These are phyloP conservation scores for Brachyalestes nurse DNA, from an alignment of 2,797 vertebrate species.

Conservation along the genomic window DNA sequence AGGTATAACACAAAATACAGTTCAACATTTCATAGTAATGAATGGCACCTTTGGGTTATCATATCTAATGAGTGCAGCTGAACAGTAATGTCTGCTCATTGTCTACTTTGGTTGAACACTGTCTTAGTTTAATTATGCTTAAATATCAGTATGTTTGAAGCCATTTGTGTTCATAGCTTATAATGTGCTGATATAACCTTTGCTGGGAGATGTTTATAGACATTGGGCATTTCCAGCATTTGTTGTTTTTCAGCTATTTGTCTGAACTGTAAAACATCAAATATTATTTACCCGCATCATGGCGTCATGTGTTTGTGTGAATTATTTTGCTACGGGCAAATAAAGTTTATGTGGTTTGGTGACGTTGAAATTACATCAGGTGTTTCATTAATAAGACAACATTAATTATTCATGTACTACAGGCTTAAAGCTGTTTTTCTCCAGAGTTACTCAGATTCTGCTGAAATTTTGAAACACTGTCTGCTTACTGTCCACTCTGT, in stretches of 20 bases:
- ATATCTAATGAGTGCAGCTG: neutral
- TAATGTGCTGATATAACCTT: neutral
- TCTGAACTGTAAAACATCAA: neutral
- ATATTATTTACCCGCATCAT: neutral
- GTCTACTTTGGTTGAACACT: neutral
- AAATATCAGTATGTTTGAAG: slow-evolving; percentile 35
- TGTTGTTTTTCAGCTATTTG: neutral
- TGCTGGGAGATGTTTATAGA: neutral
- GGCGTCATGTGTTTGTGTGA: neutral
- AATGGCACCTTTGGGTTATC: neutral
- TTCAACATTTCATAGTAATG: neutral
- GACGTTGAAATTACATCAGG: neutral
- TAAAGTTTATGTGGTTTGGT: slow-evolving; percentile 12
- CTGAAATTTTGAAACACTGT: no score
- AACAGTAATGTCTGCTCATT: neutral
- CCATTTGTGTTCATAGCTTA: slow-evolving; percentile 5
- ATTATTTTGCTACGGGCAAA: slow-evolving; percentile 5
- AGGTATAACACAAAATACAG: neutral
- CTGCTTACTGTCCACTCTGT: no score
- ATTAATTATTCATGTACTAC: no score
- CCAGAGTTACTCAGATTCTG: no score
- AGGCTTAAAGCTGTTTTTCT: no score
- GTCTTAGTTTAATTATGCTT: slow-evolving; percentile 28
- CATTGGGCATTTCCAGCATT: neutral
- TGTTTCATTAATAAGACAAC: neutral